Conservation (phyloP, 2,113 vertebrate species). For the Entosphenus tridentatus region DNA sequence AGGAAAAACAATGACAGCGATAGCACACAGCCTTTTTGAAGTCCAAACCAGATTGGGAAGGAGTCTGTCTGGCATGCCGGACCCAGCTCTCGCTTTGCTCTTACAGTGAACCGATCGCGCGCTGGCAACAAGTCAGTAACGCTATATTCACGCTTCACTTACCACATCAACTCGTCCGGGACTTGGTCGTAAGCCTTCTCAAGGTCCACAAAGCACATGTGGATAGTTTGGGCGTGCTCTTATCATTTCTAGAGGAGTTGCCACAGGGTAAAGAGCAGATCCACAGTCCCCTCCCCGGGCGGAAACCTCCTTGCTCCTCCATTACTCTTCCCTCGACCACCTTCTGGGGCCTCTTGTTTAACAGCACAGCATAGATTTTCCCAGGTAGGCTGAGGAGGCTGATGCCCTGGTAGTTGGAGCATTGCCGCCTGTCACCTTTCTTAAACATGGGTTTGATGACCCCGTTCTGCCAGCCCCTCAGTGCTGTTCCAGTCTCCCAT, state of each 20-base stretch:
- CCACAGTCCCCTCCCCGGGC: neutral
- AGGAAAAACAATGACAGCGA: neutral
- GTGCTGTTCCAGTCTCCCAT: neutral
- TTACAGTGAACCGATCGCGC: neutral
- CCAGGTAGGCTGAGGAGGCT: neutral
- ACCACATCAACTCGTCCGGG: neutral
- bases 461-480: neutral
- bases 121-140: neutral
- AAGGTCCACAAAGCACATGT: slow-evolving; percentile 1
- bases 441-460: neutral
- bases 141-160: neutral
- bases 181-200: neutral
- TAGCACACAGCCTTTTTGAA: too few relatives aligned
- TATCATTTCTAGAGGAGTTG: neutral
- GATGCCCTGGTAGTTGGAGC: neutral
- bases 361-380: neutral
- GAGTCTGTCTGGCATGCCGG: neutral
- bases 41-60: too few relatives aligned
- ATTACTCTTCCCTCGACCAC: neutral
- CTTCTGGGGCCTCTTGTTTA: neutral
- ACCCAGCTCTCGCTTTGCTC: neutral
- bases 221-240: neutral
- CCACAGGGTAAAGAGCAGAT: slow-evolving; percentile 5
- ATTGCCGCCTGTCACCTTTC: slow-evolving; percentile 1
- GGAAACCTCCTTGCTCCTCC: slow-evolving; percentile 1